Evolutionary conservation across 1,140 invertebrate genomes (phyloP).

Genomic region (Pachypsylla venusta): DNA sequence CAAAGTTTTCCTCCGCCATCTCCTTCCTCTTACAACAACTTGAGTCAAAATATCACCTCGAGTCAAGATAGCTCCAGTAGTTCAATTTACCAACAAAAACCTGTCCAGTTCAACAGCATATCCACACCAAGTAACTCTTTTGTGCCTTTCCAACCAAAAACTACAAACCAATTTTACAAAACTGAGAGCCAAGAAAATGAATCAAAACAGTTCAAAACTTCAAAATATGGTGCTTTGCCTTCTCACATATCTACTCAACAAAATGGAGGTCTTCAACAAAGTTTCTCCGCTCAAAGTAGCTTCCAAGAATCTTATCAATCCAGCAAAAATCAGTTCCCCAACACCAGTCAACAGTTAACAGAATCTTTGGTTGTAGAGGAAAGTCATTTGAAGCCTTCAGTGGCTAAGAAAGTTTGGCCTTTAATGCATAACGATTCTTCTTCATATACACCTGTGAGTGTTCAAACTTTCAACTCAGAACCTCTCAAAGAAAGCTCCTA

Average conservation of each 20-base stretch:
- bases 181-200: constrained; percentile 12
- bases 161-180: not conserved
- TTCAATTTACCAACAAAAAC: not conserved
- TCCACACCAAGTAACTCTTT: not conserved
- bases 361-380: constrained; percentile 26
- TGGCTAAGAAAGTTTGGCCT: constrained; percentile 20
- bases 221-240: constrained; percentile 1
- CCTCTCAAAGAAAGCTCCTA: constrained; percentile 8
- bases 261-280: not conserved
- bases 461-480: not conserved
- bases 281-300: not conserved
- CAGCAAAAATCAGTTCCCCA: not conserved
- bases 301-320: not conserved
- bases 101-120: not conserved
- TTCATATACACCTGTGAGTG: not conserved
- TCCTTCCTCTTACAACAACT: not conserved
- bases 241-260: not conserved
- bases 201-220: constrained; percentile 7
- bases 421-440: constrained; percentile 5
- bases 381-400: constrained; percentile 23
- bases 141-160: not conserved
- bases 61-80: not conserved
- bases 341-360: not conserved
- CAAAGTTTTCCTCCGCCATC: not conserved
- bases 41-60: not conserved